Base-by-base conservation (phyloP, 2,888 invertebrate genomes). In the Crocallis elinguaria region DNA sequence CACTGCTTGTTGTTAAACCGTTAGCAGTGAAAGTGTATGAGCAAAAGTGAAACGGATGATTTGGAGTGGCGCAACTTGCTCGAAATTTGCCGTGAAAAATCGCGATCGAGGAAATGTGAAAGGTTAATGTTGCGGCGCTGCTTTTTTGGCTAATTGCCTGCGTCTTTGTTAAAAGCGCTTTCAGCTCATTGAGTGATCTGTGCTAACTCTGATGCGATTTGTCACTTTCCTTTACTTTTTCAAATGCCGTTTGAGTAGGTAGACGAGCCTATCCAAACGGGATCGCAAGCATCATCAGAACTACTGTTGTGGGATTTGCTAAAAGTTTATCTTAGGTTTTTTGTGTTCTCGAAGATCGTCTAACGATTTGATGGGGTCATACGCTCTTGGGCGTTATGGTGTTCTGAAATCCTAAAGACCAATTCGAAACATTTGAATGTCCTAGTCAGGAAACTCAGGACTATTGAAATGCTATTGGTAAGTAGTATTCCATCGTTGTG, bases 21-120 rank as follows among this genome's bases (percentile, higher is more conserved):
- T 88, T 86, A 85, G 75, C 83, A 86, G 90, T 88, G 89, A 89
- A 89, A 89, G 89, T 88, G 81, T 71, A 75, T 70, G 59, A 68
- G 82, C 85, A 88, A 89, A 89, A 90, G 89, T 90, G 90, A 90
- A 89, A 90, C 87, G 83, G 77, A 77, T 76, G 81, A 79, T 77
- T 79, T 78, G 29, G 45, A 79, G 73, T 82, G 80, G 77, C 79
- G 78, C 81, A 82, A 83, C 76, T 73, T 65, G 76, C 68, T 74
- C 71, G 77, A 81, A 84, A 83, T 82, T 48, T 79, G 76, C 69
- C 79, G 83, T 79, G 79, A 84, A 84, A 84, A 85, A 82, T 76
- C 71, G 73, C 78, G 65, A 79, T 71, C 66, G 71, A 67, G 75
- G 77, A 82, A 85, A 81, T 79, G 77, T 77, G 77, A 82, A 76